A percentile compares a stretch with the other conserved stretches of the same genome.
These are phyloP conservation scores for Echinarachnius parma DNA, from an alignment of 53 echinoderm and acorn worm species.

Conservation along the genomic window DNA sequence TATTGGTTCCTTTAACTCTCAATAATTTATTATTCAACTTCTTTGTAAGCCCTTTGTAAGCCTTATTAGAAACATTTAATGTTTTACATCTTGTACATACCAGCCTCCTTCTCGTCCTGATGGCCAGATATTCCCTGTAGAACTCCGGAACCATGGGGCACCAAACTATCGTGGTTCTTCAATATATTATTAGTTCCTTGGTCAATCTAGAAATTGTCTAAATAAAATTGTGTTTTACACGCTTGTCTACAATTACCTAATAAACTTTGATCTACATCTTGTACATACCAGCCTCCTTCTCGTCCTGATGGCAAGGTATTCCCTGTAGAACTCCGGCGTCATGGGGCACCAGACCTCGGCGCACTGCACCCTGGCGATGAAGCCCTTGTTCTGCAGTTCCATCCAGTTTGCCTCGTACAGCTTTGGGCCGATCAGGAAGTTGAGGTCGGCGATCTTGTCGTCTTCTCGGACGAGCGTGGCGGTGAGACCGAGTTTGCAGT, in stretches of 20 bases:
- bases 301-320: constrained; percentile 75
- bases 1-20: too few species aligned
- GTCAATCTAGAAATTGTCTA: too few species aligned
- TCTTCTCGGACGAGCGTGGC: constrained; percentile 97
- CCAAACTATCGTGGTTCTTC: too few species aligned
- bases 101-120: constrained; percentile 76
- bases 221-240: too few species aligned
- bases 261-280: too few species aligned
- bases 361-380: constrained; percentile 97
- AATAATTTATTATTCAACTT: too few species aligned
- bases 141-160: constrained; percentile 99
- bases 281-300: constrained; percentile 79
- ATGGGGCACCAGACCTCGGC: constrained; percentile 99
- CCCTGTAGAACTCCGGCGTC: constrained; percentile 97
- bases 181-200: too few species aligned
- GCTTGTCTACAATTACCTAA: too few species aligned
- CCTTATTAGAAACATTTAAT: too few species aligned
- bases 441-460: constrained; percentile 98
- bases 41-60: too few species aligned
- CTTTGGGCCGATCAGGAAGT: constrained; percentile 99
- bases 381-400: constrained; percentile 85
- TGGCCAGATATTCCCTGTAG: constrained; percentile 83
- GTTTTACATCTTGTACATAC: too few species aligned
- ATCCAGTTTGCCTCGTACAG: constrained; percentile 99
- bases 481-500: constrained; percentile 96